phyloP scores from a whole-genome alignment of 2,113 vertebrate genomes.

The Cyphomyrus discorhynchus region DNA sequence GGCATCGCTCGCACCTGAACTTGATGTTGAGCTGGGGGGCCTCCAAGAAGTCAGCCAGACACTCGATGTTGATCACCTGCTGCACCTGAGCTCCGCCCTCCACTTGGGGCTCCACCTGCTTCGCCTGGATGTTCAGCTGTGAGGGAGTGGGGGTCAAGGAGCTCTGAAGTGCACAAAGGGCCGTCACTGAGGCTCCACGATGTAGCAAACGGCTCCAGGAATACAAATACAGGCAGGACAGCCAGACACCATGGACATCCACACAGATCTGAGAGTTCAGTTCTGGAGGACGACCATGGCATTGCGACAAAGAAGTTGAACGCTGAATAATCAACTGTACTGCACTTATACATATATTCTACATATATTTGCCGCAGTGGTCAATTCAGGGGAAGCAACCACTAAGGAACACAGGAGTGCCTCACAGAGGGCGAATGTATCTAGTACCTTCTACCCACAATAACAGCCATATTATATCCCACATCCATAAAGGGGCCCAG shows the following conservation, averaged over 20 bases:
- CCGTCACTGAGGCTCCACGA: background rate
- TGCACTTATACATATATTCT: background rate
- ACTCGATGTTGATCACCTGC: slow-evolving; percentile 89
- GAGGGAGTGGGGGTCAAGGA: slow-evolving; percentile 52
- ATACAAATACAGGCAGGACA: background rate
- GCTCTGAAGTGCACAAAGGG: background rate
- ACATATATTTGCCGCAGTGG: background rate
- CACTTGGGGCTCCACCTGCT: slow-evolving; percentile 75
- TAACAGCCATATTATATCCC: background rate
- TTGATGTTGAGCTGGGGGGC: slow-evolving; percentile 79
- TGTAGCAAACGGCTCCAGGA: background rate
- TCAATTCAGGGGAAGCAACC: background rate
- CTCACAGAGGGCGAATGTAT: background rate
- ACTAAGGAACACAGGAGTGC: background rate
- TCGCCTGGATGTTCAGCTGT: slow-evolving; percentile 85
- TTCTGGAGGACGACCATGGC: background rate
- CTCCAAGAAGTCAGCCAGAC: slow-evolving; percentile 73
- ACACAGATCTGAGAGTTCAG: background rate
- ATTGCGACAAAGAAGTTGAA: background rate
- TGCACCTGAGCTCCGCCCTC: slow-evolving; percentile 87
- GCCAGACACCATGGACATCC: background rate
- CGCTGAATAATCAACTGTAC: background rate
- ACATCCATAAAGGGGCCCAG: background rate
- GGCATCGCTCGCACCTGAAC: slow-evolving; percentile 65
- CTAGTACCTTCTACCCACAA: background rate